Base-by-base conservation (phyloP, 64 coral and sea anemone genomes). In the Dendrophyllia cribrosa region DNA sequence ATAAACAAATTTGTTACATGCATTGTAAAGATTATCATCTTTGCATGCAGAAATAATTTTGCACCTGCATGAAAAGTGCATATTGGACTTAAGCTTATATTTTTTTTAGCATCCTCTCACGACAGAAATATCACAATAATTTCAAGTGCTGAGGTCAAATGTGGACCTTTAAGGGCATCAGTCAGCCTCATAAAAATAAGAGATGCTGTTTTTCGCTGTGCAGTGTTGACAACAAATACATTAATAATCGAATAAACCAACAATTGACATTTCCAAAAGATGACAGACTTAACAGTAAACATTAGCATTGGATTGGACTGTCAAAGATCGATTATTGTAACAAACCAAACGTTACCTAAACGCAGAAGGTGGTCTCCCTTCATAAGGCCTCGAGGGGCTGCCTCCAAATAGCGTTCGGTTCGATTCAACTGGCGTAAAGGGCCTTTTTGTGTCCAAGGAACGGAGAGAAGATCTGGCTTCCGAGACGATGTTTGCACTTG, bases 401-500 rank as follows among this genome's bases (percentile, higher is more conserved):
- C 59, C 51, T 86, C 73, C 62, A 78, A 93, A 93, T 77, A 93
- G 63, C 12, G 83, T 93, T 61, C 91, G 87, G 5, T 87, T 78
- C 0, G 82, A 93, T 61, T 93, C 91, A 9, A 85, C 85, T 44
- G 91, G 91, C 20, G 91, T 93, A 78, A 83, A 93, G 43, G 91
- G 91, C 72, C 91, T 62, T 67, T 80, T 93, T 16, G 91, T 93
- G 9, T 93, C 20, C 46, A 93, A 44, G 66, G 82, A 43, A 78
- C 91, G 91, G 65, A 93, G 43, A 44, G 91, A 62, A 52, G 82
- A 78, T 22, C 91, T 83, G 15, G 91, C 91, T 49, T 93, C 91
- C 20, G 91, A 73, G 47, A 93, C 74, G 24, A 93, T 93, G 43
- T 93, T 85, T 70, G 91, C 82, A 76, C 91, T 93, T 59, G 91